Conservation (phyloP, 2,888 invertebrate genomes). For the Anarsia innoxiella region DNA sequence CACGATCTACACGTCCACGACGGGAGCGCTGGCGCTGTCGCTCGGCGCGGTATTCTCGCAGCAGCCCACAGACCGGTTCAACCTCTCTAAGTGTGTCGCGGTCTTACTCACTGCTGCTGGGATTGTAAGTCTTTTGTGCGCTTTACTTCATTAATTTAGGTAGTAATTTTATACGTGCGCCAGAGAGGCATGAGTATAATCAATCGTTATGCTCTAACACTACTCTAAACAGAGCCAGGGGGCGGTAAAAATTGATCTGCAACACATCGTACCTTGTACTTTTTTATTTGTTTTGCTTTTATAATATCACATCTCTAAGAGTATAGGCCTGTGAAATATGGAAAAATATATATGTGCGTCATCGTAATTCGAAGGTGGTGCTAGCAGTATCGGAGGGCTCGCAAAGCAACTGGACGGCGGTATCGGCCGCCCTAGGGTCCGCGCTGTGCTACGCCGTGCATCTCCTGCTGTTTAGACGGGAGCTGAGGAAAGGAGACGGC, state of each 20-base stretch:
- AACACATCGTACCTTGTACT: too few species aligned
- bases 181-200: too few species aligned
- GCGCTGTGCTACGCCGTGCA: conserved; percentile 94
- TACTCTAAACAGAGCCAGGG: too few species aligned
- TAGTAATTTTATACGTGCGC: too few species aligned
- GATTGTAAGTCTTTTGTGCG: too few species aligned
- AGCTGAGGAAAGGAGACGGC: conserved; percentile 93
- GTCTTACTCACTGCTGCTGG: conserved; percentile 86
- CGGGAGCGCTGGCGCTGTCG: conserved; percentile 90
- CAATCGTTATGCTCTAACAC: too few species aligned
- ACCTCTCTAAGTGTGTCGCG: conserved; percentile 88
- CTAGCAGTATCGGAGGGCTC: conserved; percentile 85
- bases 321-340: too few species aligned
- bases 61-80: conserved; percentile 86
- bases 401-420: conserved; percentile 80
- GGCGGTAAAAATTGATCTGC: too few species aligned
- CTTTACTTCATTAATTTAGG: too few species aligned
- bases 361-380: conserved; percentile 73
- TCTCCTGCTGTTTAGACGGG: conserved; percentile 88
- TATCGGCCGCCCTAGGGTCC: conserved; percentile 87
- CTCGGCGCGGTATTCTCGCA: conserved; percentile 92
- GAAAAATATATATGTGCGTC: too few species aligned
- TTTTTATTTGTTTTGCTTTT: too few species aligned
- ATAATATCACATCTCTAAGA: too few species aligned
- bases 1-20: conserved; percentile 90